Evolutionary conservation across 2,888 invertebrate species (phyloP).

Genomic region (Drosophila testacea): DNA sequence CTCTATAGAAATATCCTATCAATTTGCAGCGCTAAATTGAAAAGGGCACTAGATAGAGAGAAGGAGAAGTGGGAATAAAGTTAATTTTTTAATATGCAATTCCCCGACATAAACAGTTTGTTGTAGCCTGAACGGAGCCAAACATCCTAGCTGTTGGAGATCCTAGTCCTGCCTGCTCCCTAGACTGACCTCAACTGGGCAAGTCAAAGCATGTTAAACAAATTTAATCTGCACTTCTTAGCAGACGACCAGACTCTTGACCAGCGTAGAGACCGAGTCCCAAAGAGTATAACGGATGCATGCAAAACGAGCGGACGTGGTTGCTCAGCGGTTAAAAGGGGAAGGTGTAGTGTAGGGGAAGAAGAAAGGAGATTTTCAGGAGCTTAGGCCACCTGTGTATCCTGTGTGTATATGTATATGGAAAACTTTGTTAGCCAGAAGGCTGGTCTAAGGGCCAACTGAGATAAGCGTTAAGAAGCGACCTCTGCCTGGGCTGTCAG

Average conservation of each 20-base stretch:
- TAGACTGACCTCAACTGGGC: conserved; percentile 58
- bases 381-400: conserved; percentile 40
- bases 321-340: conserved; percentile 26
- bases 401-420: conserved; percentile 16
- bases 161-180: conserved; percentile 17
- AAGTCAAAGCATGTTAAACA: conserved; percentile 78
- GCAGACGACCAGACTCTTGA: conserved; percentile 50
- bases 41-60: conserved; percentile 18
- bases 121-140: not conserved
- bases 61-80: conserved; percentile 54
- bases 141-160: not conserved
- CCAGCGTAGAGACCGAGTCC: conserved; percentile 19
- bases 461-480: conserved; percentile 66
- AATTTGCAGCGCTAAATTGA: conserved; percentile 67
- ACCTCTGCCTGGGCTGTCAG: conserved; percentile 42
- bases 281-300: conserved; percentile 28
- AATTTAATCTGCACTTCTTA: conserved; percentile 81
- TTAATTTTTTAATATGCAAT: conserved; percentile 80
- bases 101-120: conserved; percentile 49
- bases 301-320: conserved; percentile 60
- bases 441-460: conserved; percentile 18
- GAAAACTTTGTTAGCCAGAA: conserved; percentile 57
- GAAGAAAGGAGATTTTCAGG: not conserved
- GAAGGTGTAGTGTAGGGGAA: not conserved
- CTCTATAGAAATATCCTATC: conserved; percentile 57